Conservation (phyloP, 2,113 vertebrate genomes). For the Todiramphus chloris region DNA sequence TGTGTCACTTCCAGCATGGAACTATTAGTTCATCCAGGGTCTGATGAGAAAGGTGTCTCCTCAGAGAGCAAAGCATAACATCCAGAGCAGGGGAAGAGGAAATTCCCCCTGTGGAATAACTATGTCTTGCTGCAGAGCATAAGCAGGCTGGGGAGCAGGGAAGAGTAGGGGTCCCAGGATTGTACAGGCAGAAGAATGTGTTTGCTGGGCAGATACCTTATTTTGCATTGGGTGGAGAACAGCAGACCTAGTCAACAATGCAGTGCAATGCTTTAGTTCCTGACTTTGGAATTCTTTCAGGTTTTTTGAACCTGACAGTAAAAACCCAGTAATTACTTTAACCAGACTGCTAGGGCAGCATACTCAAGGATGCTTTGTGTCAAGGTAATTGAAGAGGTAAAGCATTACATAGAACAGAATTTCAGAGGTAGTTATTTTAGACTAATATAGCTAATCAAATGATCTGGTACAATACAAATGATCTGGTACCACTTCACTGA, state of each 20-base stretch:
- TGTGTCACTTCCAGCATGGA: neutral
- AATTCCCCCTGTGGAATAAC: neutral
- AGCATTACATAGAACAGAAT: neutral
- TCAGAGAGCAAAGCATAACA: neutral
- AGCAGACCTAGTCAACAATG: neutral
- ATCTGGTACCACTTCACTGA: no score
- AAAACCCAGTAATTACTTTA: neutral
- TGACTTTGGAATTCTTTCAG: neutral
- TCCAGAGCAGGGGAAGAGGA: neutral
- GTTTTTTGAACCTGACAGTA: neutral
- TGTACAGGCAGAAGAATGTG: neutral
- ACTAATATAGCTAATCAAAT: neutral
- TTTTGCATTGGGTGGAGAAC: neutral
- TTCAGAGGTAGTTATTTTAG: neutral
- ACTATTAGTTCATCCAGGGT: neutral
- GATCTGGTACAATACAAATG: neutral
- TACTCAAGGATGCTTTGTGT: fast-evolving
- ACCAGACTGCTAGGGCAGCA: neutral
- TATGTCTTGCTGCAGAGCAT: neutral
- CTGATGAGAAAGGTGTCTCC: neutral
- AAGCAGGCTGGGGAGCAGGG: neutral
- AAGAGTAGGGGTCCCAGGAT: neutral
- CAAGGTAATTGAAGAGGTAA: neutral
- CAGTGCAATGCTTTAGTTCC: neutral
- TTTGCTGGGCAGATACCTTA: neutral